These are phyloP conservation scores for Falco berigora DNA, from an alignment of 2,797 vertebrate species.

Conservation along the genomic window DNA sequence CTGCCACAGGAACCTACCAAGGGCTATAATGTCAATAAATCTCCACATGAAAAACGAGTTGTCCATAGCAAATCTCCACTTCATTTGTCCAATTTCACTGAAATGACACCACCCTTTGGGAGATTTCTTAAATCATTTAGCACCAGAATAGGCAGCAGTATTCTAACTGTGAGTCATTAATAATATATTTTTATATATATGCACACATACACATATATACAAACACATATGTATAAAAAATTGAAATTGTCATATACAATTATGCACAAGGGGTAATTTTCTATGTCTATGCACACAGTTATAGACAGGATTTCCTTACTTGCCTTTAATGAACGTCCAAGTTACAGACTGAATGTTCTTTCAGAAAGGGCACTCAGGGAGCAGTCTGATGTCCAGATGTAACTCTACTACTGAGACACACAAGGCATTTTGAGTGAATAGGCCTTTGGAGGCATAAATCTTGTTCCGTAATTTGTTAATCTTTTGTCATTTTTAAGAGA, in stretches of 20 bases:
- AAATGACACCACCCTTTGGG: neutral
- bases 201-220: neutral
- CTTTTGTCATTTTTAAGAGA: conserved; percentile 1
- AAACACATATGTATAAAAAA: neutral
- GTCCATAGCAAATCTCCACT: neutral
- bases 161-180: neutral
- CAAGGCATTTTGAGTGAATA: neutral
- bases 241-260: neutral
- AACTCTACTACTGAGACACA: neutral
- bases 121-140: neutral
- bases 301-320: neutral
- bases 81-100: neutral
- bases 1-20: neutral
- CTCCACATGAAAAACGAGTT: neutral
- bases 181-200: neutral
- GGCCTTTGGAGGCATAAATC: neutral
- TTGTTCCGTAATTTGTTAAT: neutral
- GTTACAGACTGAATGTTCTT: neutral
- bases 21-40: neutral
- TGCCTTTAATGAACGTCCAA: neutral
- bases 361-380: neutral
- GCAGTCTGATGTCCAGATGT: neutral
- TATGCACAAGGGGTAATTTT: neutral
- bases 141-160: neutral
- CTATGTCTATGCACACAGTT: neutral